A percentile compares a stretch with the other conserved stretches of the same genome.
phyloP scores from a whole-genome alignment of 2,888 invertebrate species.

The Timandra comae region DNA sequence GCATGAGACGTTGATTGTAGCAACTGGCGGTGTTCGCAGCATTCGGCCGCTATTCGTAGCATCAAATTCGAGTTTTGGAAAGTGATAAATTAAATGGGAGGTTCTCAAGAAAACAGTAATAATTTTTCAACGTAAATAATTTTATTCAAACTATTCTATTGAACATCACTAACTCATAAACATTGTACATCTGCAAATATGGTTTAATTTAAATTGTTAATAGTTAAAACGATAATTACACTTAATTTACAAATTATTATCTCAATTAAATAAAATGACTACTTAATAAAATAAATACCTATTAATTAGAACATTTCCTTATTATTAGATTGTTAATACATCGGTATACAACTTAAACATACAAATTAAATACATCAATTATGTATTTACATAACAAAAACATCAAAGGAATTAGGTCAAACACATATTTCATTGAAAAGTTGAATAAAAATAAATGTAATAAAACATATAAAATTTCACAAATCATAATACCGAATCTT shows the following conservation, averaged over 20 bases:
- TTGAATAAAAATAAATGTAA: background rate
- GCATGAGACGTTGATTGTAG: no score
- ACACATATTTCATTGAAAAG: slow-evolving; percentile 12
- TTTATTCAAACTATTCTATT: slow-evolving; percentile 77
- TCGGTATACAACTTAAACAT: slow-evolving; percentile 50
- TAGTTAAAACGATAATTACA: slow-evolving; percentile 46
- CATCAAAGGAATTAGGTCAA: slow-evolving; percentile 41
- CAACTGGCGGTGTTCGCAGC: no score
- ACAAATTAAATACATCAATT: slow-evolving; percentile 41
- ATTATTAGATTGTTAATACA: slow-evolving; percentile 57
- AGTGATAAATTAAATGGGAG: slow-evolving; percentile 2
- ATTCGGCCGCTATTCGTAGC: no score
- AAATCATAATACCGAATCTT: slow-evolving; percentile 20
- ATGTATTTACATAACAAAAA: slow-evolving; percentile 38
- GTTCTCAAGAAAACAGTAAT: slow-evolving; percentile 46
- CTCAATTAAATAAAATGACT: slow-evolving; percentile 64
- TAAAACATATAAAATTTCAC: slow-evolving; percentile 1
- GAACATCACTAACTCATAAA: slow-evolving; percentile 77
- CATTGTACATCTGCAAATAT: slow-evolving; percentile 77
- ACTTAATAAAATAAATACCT: slow-evolving; percentile 71
- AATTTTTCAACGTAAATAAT: slow-evolving; percentile 76
- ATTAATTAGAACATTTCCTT: slow-evolving; percentile 62
- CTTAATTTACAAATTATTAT: slow-evolving; percentile 58
- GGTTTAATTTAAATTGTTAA: slow-evolving; percentile 51
- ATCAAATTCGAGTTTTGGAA: no score